phyloP scores from a whole-genome alignment of 2,888 invertebrate genomes.

The Synergus laeviventris region DNA sequence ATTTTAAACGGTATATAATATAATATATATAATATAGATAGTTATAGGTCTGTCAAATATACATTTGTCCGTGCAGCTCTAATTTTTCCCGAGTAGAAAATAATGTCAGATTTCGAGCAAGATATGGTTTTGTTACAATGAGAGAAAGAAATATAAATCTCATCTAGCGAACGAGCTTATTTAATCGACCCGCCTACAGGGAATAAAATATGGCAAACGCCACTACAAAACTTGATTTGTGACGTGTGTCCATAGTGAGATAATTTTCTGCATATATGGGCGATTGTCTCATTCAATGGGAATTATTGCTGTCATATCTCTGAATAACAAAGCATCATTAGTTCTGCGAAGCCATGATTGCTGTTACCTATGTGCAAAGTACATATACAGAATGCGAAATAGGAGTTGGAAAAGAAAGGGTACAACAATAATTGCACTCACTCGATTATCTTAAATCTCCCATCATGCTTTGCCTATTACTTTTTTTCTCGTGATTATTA shows the following conservation, averaged over 20 bases:
- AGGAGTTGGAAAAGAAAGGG: neutral
- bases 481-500: neutral
- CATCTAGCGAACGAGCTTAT: neutral
- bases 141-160: neutral
- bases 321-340: constrained; percentile 17
- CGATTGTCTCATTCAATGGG: constrained; percentile 19
- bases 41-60: too few relatives aligned
- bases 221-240: constrained; percentile 19
- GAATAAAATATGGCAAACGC: neutral
- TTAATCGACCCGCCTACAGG: constrained; percentile 5
- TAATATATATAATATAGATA: too few relatives aligned
- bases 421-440: constrained; percentile 6
- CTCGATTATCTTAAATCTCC: constrained; percentile 17
- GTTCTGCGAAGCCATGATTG: neutral
- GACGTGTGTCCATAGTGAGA: constrained; percentile 16
- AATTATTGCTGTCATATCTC: constrained; percentile 26
- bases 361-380: constrained; percentile 8
- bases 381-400: neutral
- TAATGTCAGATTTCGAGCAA: neutral
- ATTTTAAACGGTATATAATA: too few relatives aligned
- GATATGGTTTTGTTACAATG: neutral
- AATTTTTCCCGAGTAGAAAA: too few relatives aligned
- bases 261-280: neutral
- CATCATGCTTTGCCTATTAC: neutral
- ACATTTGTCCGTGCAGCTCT: too few relatives aligned